Base-by-base conservation (phyloP, 2,113 vertebrate species). In the Panthera tigris region DNA sequence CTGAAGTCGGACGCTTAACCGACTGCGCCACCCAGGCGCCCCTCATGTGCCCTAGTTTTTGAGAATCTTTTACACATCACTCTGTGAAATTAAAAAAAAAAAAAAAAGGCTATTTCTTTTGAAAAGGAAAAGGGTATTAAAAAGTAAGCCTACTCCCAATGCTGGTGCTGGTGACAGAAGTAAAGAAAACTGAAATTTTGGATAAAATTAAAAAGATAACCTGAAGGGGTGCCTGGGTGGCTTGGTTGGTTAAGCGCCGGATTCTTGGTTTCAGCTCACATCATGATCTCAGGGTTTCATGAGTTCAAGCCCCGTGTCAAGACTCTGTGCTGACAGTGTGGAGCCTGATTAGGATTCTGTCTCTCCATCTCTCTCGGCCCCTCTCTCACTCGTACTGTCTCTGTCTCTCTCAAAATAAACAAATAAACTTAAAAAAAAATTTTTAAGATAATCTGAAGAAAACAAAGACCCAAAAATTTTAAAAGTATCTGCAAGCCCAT, bases 151-250 rank as follows among this genome's bases (percentile, higher is more conserved):
- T 80, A 80, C 14, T 39, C 57, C 48, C 18, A 95, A 52, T 55
- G 33, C 52, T 80, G 10, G 16, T 78, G 23, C 52, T 80, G 10
- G 16, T 78, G 18, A 90, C 1, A 78, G 57, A 94, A 71, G 23
- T 48, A 73, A 45, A 95, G 18, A 55, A 31, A 89, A 79, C 1
- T 73, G n/a, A 84, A 92, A 18, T 36, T 80, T 33, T 61, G 8
- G n/a, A 87, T 87, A 68, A 87, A 90, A 89, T 73, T 65, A 41
- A 91, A 95, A 94, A 11, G 25, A 79, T 71, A 93, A 83, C n/a
- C 13, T 39, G 7, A 69, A 91, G 89, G 57, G 57, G 57, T 61
- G 6, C 57, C 57, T 61, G 21, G 7, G 21, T 61, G 57, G 57
- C 57, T 61, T 21, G 2, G 57, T 61, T 61, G 3, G 6, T 61